These are phyloP conservation scores for Heteronetta atricapilla DNA, from an alignment of 2,113 vertebrate species.

Conservation along the genomic window DNA sequence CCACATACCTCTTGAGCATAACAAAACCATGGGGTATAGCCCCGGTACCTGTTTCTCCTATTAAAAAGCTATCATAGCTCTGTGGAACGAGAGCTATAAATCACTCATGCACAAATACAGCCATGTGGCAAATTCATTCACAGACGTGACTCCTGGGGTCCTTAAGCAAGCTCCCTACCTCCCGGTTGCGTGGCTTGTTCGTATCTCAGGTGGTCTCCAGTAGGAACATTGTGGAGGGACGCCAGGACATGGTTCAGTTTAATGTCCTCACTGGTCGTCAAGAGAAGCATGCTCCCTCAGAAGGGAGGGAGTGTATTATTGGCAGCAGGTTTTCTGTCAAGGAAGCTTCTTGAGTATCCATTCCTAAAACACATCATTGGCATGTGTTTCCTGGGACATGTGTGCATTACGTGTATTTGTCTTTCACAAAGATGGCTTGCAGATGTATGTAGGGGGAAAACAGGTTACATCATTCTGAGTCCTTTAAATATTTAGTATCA, in stretches of 20 bases:
- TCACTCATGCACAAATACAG: not conserved
- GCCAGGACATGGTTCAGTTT: constrained; percentile 40
- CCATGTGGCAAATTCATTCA: not conserved
- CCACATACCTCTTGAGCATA: not conserved
- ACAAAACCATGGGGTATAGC: not conserved
- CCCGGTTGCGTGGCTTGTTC: not conserved
- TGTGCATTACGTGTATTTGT: not conserved
- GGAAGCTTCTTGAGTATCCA: constrained; percentile 10
- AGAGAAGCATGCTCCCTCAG: constrained; percentile 5
- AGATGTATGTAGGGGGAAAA: not conserved
- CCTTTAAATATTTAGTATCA: not conserved
- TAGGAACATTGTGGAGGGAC: not conserved
- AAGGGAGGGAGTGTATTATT: constrained; percentile 25
- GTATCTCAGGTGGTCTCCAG: not conserved
- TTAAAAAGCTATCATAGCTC: not conserved
- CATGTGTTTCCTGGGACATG: not conserved
- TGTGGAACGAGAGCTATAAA: not conserved
- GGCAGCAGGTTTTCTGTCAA: constrained; percentile 25
- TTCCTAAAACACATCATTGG: not conserved
- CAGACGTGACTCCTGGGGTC: not conserved
- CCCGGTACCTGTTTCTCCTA: not conserved
- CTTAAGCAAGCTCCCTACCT: not conserved
- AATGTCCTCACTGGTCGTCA: constrained; percentile 45
- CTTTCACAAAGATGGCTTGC: not conserved
- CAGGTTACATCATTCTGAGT: not conserved